A percentile compares a stretch with the other conserved stretches of the same genome.
Conservation (phyloP, 2,888 invertebrate genomes). For the Amblyjoppa fuscipennis region DNA sequence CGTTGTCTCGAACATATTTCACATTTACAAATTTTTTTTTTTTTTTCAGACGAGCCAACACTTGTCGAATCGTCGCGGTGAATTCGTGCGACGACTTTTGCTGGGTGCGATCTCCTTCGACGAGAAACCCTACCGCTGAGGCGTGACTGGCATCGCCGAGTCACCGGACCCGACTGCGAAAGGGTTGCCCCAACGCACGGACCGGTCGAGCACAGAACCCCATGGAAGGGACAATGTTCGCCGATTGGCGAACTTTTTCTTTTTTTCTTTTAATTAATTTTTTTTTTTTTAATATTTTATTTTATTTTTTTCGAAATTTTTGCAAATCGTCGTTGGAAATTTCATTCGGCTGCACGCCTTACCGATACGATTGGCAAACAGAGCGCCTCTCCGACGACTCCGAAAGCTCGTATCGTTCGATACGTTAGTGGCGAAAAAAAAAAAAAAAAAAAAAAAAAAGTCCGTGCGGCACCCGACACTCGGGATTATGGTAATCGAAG, state of each 20-base stretch:
- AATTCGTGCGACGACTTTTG: not conserved
- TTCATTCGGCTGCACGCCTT: not conserved
- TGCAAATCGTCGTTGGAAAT: slow-evolving; percentile 12
- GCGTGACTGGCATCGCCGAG: slow-evolving; percentile 67
- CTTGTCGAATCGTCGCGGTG: not conserved
- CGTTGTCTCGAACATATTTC: slow-evolving; percentile 59
- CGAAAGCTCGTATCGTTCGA: not conserved
- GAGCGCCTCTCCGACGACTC: not conserved
- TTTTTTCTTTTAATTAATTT: not conserved
- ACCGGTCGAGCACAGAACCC: not conserved
- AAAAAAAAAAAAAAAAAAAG: slow-evolving; percentile 51
- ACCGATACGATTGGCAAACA: slow-evolving; percentile 18
- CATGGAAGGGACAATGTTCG: slow-evolving; percentile 38
- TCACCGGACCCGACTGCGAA: slow-evolving; percentile 67
- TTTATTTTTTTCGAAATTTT: not conserved
- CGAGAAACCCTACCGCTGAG: slow-evolving; percentile 71
- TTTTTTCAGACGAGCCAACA: not conserved
- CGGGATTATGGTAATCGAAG: slow-evolving; percentile 78
- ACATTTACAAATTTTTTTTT: not conserved
- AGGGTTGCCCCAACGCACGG: slow-evolving; percentile 53
- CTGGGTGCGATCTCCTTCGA: slow-evolving; percentile 14
- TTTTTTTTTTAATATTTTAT: not conserved
- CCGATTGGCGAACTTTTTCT: not conserved
- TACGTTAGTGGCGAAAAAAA: not conserved
- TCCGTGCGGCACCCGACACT: slow-evolving; percentile 63